Conservation (phyloP, 1,140 invertebrate species). For the Megathymus violae region DNA sequence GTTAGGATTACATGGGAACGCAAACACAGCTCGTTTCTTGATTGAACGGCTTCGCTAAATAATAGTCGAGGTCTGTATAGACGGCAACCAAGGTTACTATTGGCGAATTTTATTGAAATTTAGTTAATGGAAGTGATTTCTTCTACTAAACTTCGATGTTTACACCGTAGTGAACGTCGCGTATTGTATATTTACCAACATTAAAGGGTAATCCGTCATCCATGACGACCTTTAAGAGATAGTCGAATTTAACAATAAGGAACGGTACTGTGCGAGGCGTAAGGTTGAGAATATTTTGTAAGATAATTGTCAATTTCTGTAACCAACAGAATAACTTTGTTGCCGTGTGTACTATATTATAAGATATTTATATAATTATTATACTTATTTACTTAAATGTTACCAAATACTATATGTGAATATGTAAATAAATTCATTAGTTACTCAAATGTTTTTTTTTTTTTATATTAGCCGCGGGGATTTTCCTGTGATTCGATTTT, state of each 20-base stretch:
- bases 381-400: constrained; percentile 72
- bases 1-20: not conserved
- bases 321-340: constrained; percentile 36
- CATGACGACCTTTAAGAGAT: constrained; percentile 18
- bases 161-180: not conserved
- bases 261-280: constrained; percentile 18
- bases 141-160: not conserved
- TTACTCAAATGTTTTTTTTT: constrained; percentile 57
- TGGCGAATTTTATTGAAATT: constrained; percentile 16
- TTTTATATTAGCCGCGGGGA: constrained; percentile 9
- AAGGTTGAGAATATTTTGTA: constrained; percentile 32
- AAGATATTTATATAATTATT: constrained; percentile 51
- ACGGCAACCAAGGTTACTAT: constrained; percentile 46
- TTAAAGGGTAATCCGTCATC: constrained; percentile 9
- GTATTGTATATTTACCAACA: not conserved
- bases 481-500: no score
- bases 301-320: constrained; percentile 27
- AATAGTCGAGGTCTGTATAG: constrained; percentile 56
- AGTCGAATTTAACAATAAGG: constrained; percentile 24
- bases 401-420: constrained; percentile 76
- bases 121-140: not conserved
- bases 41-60: constrained; percentile 45
- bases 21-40: constrained; percentile 16
- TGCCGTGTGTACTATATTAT: constrained; percentile 48
- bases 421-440: constrained; percentile 80